Evolutionary conservation across 2,797 vertebrate species (phyloP), one percentile per base, ranked within the genome.

Genomic region (Synanceia verrucosa): DNA sequence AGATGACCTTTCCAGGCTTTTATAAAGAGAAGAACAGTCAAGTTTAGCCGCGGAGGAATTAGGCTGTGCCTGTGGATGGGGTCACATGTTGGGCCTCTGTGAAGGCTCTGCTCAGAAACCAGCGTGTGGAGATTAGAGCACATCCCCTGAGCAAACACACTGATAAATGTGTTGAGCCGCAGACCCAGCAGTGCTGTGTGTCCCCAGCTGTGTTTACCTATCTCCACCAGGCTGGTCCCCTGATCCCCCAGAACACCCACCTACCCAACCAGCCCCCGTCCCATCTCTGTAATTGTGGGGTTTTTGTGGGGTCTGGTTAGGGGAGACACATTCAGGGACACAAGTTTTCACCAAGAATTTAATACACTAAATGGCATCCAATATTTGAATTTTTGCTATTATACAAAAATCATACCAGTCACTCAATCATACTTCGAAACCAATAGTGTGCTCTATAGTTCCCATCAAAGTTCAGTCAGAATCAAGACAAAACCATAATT

Each of bases 201-300:
- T 78, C 83, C 84, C 90, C 93, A 94, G 93, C 93, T 94, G 93
- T 93, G 92, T 94, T 92, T 92, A 86, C 86, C 87, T 70, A 86
- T 85, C 72, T 46, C 73, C 57, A 23, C 77, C 60, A 81, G 80
- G 78, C 69, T 79, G 78, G 58, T 73, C 80, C 60, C 21, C 74
- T 66, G 66, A 83, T 80, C 81, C 63, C 62, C 28, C 26, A 72
- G 66, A 88, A 78, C 82, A 81, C 70, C 78, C 83, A 79, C 36
- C 57, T 33, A 72, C 48, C 52, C 36, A 57, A 19, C 70, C 21
- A 52, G 23, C 21, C 70, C 51, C 28, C 46, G 41, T 31, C 31
- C 39, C 29, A 31, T 47, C 10, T 18, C 19, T 75, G 58, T 48
- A 43, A 61, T 33, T 33, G 26, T n/a, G 46, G 28, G 48, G 55